phyloP scores from a whole-genome alignment of 1,140 invertebrate species.

The Drosophila nebulosa region DNA sequence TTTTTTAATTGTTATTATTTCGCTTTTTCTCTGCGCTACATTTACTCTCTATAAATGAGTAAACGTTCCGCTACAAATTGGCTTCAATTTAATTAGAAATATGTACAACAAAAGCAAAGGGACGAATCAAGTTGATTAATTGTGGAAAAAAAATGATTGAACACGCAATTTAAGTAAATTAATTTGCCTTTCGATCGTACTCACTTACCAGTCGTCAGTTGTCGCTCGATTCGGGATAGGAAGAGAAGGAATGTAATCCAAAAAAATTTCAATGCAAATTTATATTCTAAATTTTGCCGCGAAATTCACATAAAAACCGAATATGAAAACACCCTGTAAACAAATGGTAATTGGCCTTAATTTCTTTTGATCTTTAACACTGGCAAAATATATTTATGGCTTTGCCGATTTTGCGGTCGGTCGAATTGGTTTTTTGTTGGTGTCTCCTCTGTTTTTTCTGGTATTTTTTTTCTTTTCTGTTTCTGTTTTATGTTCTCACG shows the following conservation, averaged over 20 bases:
- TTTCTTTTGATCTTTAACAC: constrained; percentile 51
- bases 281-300: constrained; percentile 10
- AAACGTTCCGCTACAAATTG: background rate
- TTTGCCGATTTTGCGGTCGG: constrained; percentile 44
- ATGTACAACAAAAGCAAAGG: background rate
- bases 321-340: constrained; percentile 41
- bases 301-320: constrained; percentile 43
- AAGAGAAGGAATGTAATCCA: background rate
- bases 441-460: too few species aligned
- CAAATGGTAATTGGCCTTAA: constrained; percentile 56
- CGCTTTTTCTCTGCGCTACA: background rate
- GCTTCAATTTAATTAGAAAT: background rate
- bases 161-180: background rate
- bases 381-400: constrained; percentile 52
- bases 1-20: background rate
- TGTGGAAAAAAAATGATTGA: background rate
- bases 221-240: background rate
- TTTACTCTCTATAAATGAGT: background rate
- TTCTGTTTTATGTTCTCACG: constrained; percentile 36
- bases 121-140: background rate
- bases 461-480: too few species aligned
- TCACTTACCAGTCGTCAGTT: background rate
- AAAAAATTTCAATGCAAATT: constrained; percentile 1
- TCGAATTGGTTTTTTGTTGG: background rate
- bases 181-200: background rate